phyloP scores from a whole-genome alignment of 2,113 vertebrate species.

The Notarius quadriscutis region DNA sequence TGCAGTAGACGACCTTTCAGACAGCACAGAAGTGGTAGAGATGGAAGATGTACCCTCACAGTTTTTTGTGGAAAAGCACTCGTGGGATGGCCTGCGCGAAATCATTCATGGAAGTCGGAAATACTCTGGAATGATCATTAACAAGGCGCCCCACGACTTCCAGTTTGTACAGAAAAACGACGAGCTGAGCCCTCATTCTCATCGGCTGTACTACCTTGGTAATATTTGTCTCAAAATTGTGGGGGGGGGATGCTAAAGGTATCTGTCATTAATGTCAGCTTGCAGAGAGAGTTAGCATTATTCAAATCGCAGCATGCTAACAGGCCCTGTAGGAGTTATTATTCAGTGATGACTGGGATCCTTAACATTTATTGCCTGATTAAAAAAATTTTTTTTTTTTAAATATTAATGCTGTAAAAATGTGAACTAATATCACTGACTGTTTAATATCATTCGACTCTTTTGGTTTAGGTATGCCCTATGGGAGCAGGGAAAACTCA shows the following conservation, averaged over 20 bases:
- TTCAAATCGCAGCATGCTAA: background rate
- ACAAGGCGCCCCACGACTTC: conserved; percentile 93
- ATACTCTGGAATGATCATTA: conserved; percentile 85
- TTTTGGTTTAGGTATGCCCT: conserved; percentile 84
- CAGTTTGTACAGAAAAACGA: conserved; percentile 88
- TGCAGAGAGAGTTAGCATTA: background rate
- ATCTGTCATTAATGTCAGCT: background rate
- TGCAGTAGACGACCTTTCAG: conserved; percentile 73
- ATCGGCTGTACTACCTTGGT: conserved; percentile 94
- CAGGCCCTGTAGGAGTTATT: background rate
- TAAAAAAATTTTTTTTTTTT: background rate
- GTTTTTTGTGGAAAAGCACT: conserved; percentile 89
- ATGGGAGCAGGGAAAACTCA: conserved; percentile 95
- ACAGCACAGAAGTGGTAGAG: conserved; percentile 78
- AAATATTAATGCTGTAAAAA: background rate
- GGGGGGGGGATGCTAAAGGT: background rate
- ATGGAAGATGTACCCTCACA: conserved; percentile 80
- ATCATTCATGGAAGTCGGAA: conserved; percentile 94
- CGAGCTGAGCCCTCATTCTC: conserved; percentile 84
- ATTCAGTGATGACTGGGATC: background rate
- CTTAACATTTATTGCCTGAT: background rate
- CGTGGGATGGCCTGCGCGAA: conserved; percentile 87
- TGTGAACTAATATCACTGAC: background rate
- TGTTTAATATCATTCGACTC: background rate
- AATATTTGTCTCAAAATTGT: conserved; percentile 49